A percentile compares a stretch with the other conserved stretches of the same genome.
Evolutionary conservation across 2,888 invertebrate species (phyloP).

Genomic region (Apamea epomidion): DNA sequence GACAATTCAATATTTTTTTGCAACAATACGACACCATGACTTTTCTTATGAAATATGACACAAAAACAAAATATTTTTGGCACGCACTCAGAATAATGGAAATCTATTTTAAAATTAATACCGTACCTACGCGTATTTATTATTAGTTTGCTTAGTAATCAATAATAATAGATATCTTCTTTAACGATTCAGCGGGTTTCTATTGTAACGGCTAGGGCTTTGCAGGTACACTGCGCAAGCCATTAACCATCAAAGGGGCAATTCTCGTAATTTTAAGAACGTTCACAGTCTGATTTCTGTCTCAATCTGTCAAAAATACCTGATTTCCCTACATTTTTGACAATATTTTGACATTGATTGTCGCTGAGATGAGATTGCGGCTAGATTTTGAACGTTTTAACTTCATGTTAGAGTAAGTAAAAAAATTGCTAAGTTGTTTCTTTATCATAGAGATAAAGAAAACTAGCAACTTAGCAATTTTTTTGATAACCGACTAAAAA

Average conservation of each 20-base stretch:
- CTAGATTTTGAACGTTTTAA: too few relatives aligned
- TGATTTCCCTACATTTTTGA: too few relatives aligned
- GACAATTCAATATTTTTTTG: conserved; percentile 26
- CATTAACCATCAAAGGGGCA: neutral
- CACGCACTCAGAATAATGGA: conserved; percentile 2
- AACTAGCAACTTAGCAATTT: too few relatives aligned
- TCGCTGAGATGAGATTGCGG: too few relatives aligned
- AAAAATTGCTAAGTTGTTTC: too few relatives aligned
- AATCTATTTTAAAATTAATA: neutral
- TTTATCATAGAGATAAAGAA: too few relatives aligned
- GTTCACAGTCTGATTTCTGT: too few relatives aligned
- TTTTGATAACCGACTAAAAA: too few relatives aligned
- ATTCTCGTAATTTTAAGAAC: too few relatives aligned
- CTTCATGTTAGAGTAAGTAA: too few relatives aligned
- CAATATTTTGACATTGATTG: too few relatives aligned
- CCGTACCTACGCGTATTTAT: neutral
- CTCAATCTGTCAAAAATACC: too few relatives aligned
- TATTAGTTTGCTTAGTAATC: neutral
- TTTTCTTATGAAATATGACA: neutral
- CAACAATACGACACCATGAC: neutral
- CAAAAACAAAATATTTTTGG: conserved; percentile 15
- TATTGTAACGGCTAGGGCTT: neutral
- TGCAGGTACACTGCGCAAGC: neutral
- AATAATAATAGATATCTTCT: neutral
- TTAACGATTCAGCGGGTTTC: neutral